Evolutionary conservation across 2,797 vertebrate genomes (phyloP), one percentile per base, ranked within the genome.

Genomic region (Microctenopoma steveboyesi): DNA sequence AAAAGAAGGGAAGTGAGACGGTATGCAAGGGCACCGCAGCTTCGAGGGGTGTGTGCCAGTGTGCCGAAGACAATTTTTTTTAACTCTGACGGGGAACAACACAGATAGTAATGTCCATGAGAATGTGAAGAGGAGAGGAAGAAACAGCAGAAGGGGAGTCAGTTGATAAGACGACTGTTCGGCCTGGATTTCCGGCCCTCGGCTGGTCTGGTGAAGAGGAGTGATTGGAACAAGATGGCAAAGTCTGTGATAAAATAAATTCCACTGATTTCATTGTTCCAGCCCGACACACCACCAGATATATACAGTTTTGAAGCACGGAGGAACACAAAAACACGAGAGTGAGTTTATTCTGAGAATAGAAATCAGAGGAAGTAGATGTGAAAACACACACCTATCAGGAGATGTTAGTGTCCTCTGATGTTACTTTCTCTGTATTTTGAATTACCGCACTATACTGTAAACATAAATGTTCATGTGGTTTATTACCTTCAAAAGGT

Each of bases 171-270:
- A 89, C 87, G 75, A 90, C 91, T 88, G 89, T 93, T 94, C 88
- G 90, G 83, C 88, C 74, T 82, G 91, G 92, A 91, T 89, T 91
- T 94, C 92, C 84, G 79, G 82, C 87, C 76, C 81, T 79, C 85
- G 92, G 90, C 84, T 92, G 92, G 84, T 88, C 91, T 89, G 85
- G 84, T 90, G 90, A 83, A 74, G 91, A 40, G 79, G 63, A 79
- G 84, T 94, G 94, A 92, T 94, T 94, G 92, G 88, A 94, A 89
- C 93, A 85, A 94, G 91, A 91, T 93, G 93, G 94, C 74, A 86
- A 81, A 75, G 91, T 90, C 85, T 85, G 79, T 81, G 51, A 91
- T 94, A 90, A 93, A 93, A 93, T 91, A 84, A 90, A 92, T 91
- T 92, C 89, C 88, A 90, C 59, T 84, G 77, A 90, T 91, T 92